Conservation (phyloP, 2,888 invertebrate genomes). For the Sesia apiformis region DNA sequence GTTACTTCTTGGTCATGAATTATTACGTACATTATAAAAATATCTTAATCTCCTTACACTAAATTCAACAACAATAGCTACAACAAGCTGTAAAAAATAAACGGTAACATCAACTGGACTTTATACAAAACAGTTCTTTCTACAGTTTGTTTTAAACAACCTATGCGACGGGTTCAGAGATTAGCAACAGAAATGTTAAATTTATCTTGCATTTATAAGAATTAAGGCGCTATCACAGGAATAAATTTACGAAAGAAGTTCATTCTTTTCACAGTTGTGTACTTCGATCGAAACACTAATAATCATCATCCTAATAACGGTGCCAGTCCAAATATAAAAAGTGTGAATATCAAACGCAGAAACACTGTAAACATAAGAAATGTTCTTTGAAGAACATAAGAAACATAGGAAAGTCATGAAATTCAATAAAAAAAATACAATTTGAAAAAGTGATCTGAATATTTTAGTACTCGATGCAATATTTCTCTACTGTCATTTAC, state of each 20-base stretch:
- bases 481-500: too few relatives aligned
- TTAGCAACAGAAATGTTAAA: neutral
- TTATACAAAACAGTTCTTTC: too few relatives aligned
- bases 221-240: slow-evolving; percentile 54
- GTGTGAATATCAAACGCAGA: neutral
- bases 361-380: too few relatives aligned
- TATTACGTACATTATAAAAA: slow-evolving; percentile 46
- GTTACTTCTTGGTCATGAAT: slow-evolving; percentile 48
- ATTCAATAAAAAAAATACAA: too few relatives aligned
- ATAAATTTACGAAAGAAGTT: slow-evolving; percentile 36
- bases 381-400: too few relatives aligned
- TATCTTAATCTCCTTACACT: slow-evolving; percentile 43
- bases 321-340: neutral
- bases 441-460: too few relatives aligned
- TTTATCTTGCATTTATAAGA: too few relatives aligned
- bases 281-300: neutral
- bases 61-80: slow-evolving; percentile 30
- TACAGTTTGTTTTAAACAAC: too few relatives aligned
- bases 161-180: neutral
- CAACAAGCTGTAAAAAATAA: slow-evolving; percentile 21
- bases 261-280: slow-evolving; percentile 5
- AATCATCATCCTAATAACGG: too few relatives aligned
- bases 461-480: too few relatives aligned
- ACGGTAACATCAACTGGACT: neutral
- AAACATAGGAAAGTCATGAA: too few relatives aligned